Base-by-base conservation (phyloP, 2,113 vertebrate genomes). In the Hemicordylus capensis region DNA sequence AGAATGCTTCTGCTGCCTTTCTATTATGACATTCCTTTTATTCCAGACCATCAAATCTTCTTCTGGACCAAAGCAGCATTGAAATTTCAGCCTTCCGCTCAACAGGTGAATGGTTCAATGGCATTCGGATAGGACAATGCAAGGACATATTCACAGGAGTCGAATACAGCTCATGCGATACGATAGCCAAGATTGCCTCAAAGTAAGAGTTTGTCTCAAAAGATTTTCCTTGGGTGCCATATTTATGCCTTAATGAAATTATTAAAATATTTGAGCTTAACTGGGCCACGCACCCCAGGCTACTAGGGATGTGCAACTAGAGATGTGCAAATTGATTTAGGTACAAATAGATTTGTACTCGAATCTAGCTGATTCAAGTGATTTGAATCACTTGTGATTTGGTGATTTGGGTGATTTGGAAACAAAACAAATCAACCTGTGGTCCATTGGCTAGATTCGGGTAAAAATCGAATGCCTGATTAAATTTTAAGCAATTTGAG, bases 81-180 rank as follows among this genome's bases (percentile, higher is more conserved):
- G 98, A 99, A 84, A 95, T 98, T 81, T 94, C 97, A 83, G 94
- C 98, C 4, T 97, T 98, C 95, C 97, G 95, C 87, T 96, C 93
- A 1, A 93, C 98, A 82, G 96, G 96, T 3, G 98, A 99, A 94
- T 99, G 98, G 98, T 97, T 99, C 87, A 98, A 99, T 37, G 97
- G 97, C 3, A 96, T 98, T 90, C 97, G 98, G 89, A 97, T 97
- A 42, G 95, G 98, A 85, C 98, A 98, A 83, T 99, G 98, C 95
- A 99, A 98, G 90, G 98, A 99, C 86, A 97, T 98, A 93, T 99
- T 99, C 94, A 98, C 97, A 0, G 98, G 98, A 0, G 97, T 99
- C 90, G 97, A 98, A 92, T 99, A 99, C 95, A 99, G 97, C 89
- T 98, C 98, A 85, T 99, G 98, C 81, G 98, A 99, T 89, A 99